These are phyloP conservation scores for Cylindroiulus punctatus DNA, from an alignment of 2,888 invertebrate species.

Conservation along the genomic window DNA sequence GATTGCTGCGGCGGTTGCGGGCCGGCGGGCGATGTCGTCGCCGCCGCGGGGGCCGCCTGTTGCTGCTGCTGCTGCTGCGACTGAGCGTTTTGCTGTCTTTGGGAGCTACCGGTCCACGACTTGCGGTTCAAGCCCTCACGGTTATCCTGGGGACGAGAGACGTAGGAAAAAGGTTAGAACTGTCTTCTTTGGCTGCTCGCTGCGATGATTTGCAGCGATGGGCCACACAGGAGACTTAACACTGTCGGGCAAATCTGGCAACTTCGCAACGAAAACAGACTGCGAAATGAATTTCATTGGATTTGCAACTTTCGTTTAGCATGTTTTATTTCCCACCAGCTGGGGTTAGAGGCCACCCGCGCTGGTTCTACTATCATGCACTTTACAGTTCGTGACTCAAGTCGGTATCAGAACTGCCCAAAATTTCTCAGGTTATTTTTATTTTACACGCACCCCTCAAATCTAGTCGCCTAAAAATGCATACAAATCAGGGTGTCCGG, in stretches of 20 bases:
- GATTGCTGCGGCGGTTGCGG: constrained; percentile 59
- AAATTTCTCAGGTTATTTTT: no score
- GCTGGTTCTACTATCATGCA: constrained; percentile 34
- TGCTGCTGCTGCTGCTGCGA: constrained; percentile 52
- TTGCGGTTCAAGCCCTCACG: constrained; percentile 50
- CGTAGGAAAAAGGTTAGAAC: neutral
- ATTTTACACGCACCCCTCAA: no score
- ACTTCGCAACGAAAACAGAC: neutral
- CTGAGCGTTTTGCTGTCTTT: constrained; percentile 9
- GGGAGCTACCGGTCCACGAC: neutral
- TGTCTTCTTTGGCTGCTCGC: no score
- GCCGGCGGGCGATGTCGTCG: neutral
- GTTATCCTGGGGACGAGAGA: constrained; percentile 44
- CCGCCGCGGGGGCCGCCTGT: neutral
- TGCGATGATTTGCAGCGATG: no score
- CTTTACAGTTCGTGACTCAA: no score
- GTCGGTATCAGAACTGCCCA: no score
- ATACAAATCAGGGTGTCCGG: no score
- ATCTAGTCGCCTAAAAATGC: no score
- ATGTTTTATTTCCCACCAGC: constrained; percentile 14
- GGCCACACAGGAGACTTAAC: no score
- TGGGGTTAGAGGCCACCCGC: neutral
- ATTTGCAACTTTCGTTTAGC: neutral
- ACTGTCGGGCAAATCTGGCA: neutral
- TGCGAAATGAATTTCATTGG: neutral